Percentiles rank a stretch among this genome's conserved stretches.
Conservation (phyloP, 2,797 vertebrate species). For the Luscinia megarhynchos region DNA sequence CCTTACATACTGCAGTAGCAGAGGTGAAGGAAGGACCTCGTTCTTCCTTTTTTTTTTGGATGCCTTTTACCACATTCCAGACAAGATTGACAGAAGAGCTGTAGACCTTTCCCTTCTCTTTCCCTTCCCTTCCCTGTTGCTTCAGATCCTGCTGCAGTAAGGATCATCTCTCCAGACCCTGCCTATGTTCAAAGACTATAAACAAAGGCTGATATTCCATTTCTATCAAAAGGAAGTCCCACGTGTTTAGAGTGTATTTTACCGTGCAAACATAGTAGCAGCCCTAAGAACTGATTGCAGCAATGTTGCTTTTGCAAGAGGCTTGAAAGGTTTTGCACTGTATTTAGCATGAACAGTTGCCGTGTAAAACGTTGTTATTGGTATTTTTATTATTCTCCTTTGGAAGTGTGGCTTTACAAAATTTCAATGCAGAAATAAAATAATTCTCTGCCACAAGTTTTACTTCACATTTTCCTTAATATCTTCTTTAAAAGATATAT, state of each 20-base stretch:
- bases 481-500: background rate
- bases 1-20: background rate
- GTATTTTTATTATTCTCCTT: conserved; percentile 7
- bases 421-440: background rate
- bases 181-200: background rate
- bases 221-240: background rate
- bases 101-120: background rate
- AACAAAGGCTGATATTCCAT: background rate
- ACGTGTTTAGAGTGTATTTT: background rate
- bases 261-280: background rate
- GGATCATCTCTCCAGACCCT: background rate
- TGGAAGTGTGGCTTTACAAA: background rate
- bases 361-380: background rate
- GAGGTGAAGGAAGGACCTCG: background rate
- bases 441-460: background rate
- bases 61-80: background rate
- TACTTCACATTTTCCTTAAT: background rate
- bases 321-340: background rate
- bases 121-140: background rate
- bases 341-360: background rate
- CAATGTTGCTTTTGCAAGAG: background rate
- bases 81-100: background rate
- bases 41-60: background rate
- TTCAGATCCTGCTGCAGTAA: background rate
- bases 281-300: background rate